phyloP scores from a whole-genome alignment of 2,113 vertebrate genomes.

The Hucho hucho region DNA sequence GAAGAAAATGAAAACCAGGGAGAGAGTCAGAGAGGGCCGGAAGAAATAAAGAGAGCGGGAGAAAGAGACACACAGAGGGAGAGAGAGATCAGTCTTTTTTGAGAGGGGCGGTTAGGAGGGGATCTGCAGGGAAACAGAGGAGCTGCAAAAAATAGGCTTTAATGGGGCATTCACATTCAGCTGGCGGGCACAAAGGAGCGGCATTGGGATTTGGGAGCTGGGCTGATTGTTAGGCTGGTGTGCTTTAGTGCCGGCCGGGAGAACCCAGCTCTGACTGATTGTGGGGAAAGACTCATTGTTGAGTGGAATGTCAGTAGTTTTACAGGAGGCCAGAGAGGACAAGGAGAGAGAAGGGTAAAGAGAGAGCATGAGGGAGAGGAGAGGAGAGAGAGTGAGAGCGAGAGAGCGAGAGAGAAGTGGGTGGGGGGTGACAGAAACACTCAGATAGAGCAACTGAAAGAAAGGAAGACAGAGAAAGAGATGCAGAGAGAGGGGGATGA shows the following conservation, averaged over 20 bases:
- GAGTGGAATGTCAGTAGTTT: constrained; percentile 50
- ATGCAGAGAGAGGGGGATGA: constrained; percentile 16
- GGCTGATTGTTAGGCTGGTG: constrained; percentile 43
- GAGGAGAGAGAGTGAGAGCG: constrained; percentile 8
- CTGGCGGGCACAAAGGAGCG: constrained; percentile 47
- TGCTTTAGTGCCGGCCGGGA: constrained; percentile 40
- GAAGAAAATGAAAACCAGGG: neutral
- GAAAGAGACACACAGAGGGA: neutral
- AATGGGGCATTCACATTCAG: constrained; percentile 64
- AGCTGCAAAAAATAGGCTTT: constrained; percentile 62
- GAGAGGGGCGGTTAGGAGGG: neutral
- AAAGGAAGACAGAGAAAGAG: neutral
- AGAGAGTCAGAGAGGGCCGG: neutral
- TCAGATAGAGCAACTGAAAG: neutral
- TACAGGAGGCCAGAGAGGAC: constrained; percentile 26
- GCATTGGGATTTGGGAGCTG: constrained; percentile 50
- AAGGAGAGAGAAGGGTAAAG: neutral
- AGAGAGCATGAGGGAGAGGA: neutral
- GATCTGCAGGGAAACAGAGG: neutral
- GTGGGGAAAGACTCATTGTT: constrained; percentile 50
- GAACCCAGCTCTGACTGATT: constrained; percentile 34
- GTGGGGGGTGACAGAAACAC: neutral
- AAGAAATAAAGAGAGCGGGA: neutral
- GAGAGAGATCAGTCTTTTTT: neutral
- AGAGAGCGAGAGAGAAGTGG: constrained; percentile 14